Conservation (phyloP, 2,888 invertebrate species). For the Stegana nigrithorax region DNA sequence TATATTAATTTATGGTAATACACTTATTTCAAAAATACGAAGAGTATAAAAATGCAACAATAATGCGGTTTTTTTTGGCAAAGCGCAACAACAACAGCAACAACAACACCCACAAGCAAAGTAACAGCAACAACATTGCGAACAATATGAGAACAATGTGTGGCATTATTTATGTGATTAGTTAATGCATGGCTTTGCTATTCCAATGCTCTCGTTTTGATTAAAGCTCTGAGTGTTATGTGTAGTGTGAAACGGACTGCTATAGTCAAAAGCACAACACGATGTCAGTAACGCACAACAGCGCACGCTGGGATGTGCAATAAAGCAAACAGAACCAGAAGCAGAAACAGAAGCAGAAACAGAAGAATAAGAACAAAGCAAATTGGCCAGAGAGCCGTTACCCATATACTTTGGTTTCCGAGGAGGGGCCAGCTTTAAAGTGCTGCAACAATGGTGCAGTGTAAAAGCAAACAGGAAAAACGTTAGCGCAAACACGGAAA, state of each 20-base stretch:
- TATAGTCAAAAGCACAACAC: no score
- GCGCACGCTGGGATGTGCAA: neutral
- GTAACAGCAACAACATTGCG: neutral
- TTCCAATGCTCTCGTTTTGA: constrained; percentile 61
- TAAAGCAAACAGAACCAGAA: constrained; percentile 1
- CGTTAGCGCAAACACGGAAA: no score
- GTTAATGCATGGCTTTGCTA: constrained; percentile 33
- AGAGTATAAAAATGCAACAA: no score
- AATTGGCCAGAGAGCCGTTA: no score
- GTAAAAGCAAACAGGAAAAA: no score
- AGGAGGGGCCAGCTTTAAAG: no score
- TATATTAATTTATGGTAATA: no score
- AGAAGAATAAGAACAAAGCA: neutral
- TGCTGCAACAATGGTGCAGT: no score
- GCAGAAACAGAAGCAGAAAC: neutral
- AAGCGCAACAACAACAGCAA: constrained; percentile 47
- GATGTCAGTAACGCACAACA: constrained; percentile 29
- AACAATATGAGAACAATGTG: neutral
- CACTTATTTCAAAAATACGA: no score
- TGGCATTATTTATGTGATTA: no score
- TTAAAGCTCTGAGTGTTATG: constrained; percentile 47
- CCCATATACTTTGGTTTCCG: no score
- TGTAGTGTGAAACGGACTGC: neutral
- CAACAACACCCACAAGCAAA: constrained; percentile 19
- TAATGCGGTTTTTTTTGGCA: no score